phyloP scores from a whole-genome alignment of 2,888 invertebrate genomes.

The Cosmopolites sordidus region DNA sequence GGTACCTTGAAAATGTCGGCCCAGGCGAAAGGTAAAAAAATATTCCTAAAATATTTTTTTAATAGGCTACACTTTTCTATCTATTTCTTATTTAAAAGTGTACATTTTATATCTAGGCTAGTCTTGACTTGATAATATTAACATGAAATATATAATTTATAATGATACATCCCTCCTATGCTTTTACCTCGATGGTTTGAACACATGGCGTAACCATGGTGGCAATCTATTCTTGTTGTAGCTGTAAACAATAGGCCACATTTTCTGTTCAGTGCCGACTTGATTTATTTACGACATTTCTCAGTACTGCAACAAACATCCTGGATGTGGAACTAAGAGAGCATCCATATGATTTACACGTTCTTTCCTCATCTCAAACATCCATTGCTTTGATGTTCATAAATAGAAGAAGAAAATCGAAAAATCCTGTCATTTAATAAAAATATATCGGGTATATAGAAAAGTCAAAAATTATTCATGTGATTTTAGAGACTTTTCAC shows the following conservation, averaged over 20 bases:
- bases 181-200: not conserved
- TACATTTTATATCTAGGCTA: no score
- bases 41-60: no score
- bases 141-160: no score
- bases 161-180: not conserved
- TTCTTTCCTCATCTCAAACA: constrained; percentile 3
- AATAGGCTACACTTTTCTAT: no score
- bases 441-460: no score
- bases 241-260: constrained; percentile 1
- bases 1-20: no score
- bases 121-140: no score
- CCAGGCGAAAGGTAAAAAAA: no score
- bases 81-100: no score
- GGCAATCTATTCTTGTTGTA: constrained; percentile 17
- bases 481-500: no score
- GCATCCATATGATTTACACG: constrained; percentile 16
- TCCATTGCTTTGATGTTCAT: constrained; percentile 4
- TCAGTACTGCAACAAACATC: constrained; percentile 14
- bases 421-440: no score
- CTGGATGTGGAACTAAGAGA: constrained; percentile 14
- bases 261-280: constrained; percentile 5
- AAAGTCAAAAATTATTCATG: no score
- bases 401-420: not conserved
- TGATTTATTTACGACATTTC: constrained; percentile 19
- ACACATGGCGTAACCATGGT: constrained; percentile 17